Base-by-base conservation (phyloP, 2,888 invertebrate species). In the Ypsolopha sequella region DNA sequence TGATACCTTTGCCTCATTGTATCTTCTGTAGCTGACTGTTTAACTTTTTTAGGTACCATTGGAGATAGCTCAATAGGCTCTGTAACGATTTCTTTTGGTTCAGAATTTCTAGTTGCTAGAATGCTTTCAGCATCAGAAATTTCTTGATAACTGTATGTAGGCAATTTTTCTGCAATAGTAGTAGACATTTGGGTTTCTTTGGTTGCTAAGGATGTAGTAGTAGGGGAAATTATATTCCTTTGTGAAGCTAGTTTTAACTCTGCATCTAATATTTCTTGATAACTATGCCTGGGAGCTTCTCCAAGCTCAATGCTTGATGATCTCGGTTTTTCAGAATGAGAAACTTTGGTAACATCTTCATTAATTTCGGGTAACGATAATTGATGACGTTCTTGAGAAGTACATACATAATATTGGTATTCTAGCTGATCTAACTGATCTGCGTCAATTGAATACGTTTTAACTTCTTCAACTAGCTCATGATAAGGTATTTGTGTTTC, bases 381-480 rank as follows among this genome's bases (percentile, higher is more conserved):
- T 39, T 47, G 33, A 11, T 47, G n/a, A 2, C 55, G 58, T 56
- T 66, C 56, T 39, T 54, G 64, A 41, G 59, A 51, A 54, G 73
- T 66, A 38, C 68, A 56, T 56, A 74, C 62, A 53, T 66, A 67
- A 58, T 79, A 81, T 51, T 75, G 67, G 55, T 78, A 76, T 56
- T 76, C 76, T 54, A 81, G 58, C 48, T 74, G 63, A 55, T 74
- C 60, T 7, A 72, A 24, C 24, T 24, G 67, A 55, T 84, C 75
- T 39, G 80, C 59, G 55, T 73, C 70, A 8, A 72, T 48, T 1
- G 80, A 76, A 58, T 81, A 82, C 1, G 72, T 62, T 65, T 82
- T 85, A 1, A 76, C 56, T 58, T 84, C 82, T 51, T 80, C 74
- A 33, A 70, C 57, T 13, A 86, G 62, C 53, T 68, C 73, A 56